Evolutionary conservation across 2,797 vertebrate genomes (phyloP), one percentile per base, ranked within the genome.

Genomic region (Pseudomugil gertrudae): DNA sequence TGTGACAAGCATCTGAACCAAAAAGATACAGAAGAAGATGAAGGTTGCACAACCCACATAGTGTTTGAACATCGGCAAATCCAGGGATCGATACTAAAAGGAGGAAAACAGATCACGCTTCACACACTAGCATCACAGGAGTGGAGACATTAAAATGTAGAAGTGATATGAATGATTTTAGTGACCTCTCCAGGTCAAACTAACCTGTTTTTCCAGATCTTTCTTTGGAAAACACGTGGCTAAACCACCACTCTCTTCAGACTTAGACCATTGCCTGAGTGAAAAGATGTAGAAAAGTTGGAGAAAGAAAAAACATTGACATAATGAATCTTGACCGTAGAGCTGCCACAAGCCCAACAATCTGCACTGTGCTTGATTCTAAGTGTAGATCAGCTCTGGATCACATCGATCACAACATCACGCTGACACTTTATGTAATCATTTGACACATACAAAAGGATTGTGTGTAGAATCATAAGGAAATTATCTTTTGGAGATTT

Each of bases 1-100:
- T 79, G 95, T 94, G 70, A 97, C 92, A 23, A 95, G 84, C 87
- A 96, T 89, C 65, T 99, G 96, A 81, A 99, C 84, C 40, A 95
- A 58, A 85, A 98, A 96, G 89, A 99, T 96, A 77, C 96, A 97
- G 74, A 97, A 9, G 84, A 99, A 97, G 83, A 98, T 93, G 48
- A 97, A 86, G 66, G 92, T 74, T 68, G 96, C 96, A 52, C 97
- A 98, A 6, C 71, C 92, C 0, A 98, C 95, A 79, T 98, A 97
- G 75, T 95, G 92, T 78, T 95, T 96, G 88, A 96, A 95, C 83
- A 93, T 93, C 0, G 94, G 95, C 69, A 98, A 91, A 76, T 96
- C 94, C 59, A 96, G 94, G 32, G 94, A 94, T 78, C 97, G 95
- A 85, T 98, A 99, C 98, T 99, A 73, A 27, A 88, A 89, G 53